phyloP scores from a whole-genome alignment of 2,888 invertebrate species.

The Limnephilus lunatus region DNA sequence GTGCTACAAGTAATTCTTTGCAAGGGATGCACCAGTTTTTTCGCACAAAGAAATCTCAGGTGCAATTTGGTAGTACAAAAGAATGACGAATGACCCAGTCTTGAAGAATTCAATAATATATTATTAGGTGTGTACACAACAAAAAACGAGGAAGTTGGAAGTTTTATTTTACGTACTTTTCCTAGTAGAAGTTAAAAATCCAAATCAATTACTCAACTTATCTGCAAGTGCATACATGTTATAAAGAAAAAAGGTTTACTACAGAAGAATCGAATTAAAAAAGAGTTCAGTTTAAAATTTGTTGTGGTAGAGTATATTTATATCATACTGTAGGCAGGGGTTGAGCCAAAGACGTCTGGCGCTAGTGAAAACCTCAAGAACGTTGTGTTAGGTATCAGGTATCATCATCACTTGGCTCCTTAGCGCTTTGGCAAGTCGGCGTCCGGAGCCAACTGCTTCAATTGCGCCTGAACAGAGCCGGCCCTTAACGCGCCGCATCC shows the following conservation, averaged over 20 bases:
- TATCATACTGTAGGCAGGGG: too few relatives aligned
- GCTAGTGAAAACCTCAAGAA: too few relatives aligned
- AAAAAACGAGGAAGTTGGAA: not conserved
- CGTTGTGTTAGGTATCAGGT: too few relatives aligned
- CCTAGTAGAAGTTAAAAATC: not conserved
- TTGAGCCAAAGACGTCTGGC: too few relatives aligned
- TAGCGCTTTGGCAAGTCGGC: too few relatives aligned
- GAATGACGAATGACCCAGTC: not conserved
- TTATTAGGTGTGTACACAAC: not conserved
- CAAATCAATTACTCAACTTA: not conserved
- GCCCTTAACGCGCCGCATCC: too few relatives aligned
- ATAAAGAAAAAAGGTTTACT: not conserved
- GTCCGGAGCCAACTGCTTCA: too few relatives aligned
- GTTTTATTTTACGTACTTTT: not conserved
- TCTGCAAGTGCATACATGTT: not conserved
- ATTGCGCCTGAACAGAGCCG: too few relatives aligned
- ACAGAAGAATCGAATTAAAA: too few relatives aligned
- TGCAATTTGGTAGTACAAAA: not conserved
- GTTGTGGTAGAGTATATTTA: too few relatives aligned
- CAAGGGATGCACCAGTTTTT: conserved; percentile 2
- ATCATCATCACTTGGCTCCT: too few relatives aligned
- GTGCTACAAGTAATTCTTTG: not conserved
- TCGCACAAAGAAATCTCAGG: not conserved
- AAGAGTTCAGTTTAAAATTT: not conserved
- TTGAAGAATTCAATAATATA: not conserved